Evolutionary conservation across 64 coral and sea anemone species (phyloP).

Genomic region (Dendrophyllia cribrosa): DNA sequence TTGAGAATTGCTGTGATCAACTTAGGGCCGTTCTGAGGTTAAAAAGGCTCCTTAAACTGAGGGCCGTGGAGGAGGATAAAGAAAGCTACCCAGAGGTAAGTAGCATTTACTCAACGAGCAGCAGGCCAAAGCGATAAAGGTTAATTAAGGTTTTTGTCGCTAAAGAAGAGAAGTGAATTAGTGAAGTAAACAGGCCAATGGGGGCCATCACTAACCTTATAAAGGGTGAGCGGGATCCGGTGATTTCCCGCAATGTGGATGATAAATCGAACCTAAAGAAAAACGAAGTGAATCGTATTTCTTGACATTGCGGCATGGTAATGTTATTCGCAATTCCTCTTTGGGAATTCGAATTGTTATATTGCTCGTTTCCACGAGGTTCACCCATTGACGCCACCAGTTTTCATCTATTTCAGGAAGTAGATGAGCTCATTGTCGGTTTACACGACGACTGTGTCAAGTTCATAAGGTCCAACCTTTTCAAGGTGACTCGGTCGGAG

Average conservation of each 20-base stretch:
- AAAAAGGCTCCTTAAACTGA: slow-evolving; percentile 35
- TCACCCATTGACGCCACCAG: too few species aligned
- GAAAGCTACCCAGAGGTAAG: slow-evolving; percentile 64
- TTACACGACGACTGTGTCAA: slow-evolving; percentile 59
- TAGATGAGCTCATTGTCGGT: slow-evolving; percentile 22
- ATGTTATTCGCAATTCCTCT: too few species aligned
- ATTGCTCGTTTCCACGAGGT: too few species aligned
- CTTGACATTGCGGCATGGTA: too few species aligned
- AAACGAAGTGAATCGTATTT: too few species aligned
- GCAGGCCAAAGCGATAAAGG: not conserved
- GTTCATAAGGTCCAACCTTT: slow-evolving; percentile 72
- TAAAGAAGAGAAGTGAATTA: too few species aligned
- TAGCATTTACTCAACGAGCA: not conserved
- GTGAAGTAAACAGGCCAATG: too few species aligned
- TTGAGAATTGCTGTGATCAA: slow-evolving; percentile 81
- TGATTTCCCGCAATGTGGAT: too few species aligned
- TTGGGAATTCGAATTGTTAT: too few species aligned
- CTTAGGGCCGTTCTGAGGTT: slow-evolving; percentile 29
- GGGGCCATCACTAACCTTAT: too few species aligned
- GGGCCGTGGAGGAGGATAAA: not conserved
- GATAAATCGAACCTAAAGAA: too few species aligned
- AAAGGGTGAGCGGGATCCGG: too few species aligned
- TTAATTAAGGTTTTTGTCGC: not conserved
- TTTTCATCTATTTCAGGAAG: slow-evolving; percentile 47
- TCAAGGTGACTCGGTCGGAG: slow-evolving; percentile 61